Base-by-base conservation (phyloP, 2,113 vertebrate species). In the Vireo altiloquus region DNA sequence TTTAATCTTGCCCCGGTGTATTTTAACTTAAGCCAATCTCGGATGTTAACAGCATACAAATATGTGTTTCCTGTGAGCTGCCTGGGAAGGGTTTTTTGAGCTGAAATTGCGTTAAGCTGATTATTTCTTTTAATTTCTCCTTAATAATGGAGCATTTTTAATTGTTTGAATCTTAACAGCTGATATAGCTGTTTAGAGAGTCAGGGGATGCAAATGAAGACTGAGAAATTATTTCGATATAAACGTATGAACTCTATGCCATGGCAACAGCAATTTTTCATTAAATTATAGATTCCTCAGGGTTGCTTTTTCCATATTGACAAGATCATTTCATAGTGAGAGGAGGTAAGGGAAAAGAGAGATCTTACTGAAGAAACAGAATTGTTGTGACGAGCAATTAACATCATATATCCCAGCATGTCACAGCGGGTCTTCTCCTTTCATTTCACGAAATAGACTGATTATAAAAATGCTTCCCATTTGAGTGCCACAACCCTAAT, bases 221-320 rank as follows among this genome's bases (percentile, higher is more conserved):
- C 78, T 52, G 74, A 92, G 71, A 89, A 83, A 92, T 37, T 56
- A 24, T 44, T 90, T 83, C 75, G 47, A 9, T 87, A n/a, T 39
- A 79, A 93, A 75, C 10, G 12, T 64, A 77, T 83, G 74, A 82
- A 79, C 37, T 77, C 54, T 88, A 97, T 97, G 97, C 98, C 95
- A 97, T 89, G 98, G 88, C 97, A 97, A 97, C 97, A 79, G 94
- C 93, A 94, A 94, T 95, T 95, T 96, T 95, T 92, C 89, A 71
- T 89, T 77, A 93, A 94, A 90, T 91, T 94, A 89, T n/a, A 78
- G 70, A 89, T 85, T 92, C 84, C 92, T 97, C 85, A 70, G 72
- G 96, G 94, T 93, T 97, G 96, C 77, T 89, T 76, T 89, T 92
- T 97, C 88, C 97, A 97, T 98, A 97, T 97, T 97, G 96, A 97